Base-by-base conservation (phyloP, 2,888 invertebrate species). In the Himalopsyche kuldschensis region DNA sequence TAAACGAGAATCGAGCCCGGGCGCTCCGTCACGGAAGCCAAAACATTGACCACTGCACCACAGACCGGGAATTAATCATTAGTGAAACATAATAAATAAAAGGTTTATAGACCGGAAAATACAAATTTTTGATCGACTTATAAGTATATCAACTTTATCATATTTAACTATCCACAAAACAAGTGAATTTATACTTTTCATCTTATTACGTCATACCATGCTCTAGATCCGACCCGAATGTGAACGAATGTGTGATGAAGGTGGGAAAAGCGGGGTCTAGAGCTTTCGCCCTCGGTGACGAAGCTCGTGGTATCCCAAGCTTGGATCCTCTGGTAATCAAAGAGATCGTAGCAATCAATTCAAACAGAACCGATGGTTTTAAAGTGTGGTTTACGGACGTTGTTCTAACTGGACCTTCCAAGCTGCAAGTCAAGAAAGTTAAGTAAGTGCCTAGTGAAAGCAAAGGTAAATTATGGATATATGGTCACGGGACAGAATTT, bases 151-250 rank as follows among this genome's bases (percentile, higher is more conserved):
- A n/a, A n/a, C n/a, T n/a, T n/a, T n/a, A n/a, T n/a, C n/a, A n/a
- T n/a, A n/a, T n/a, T n/a, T n/a, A n/a, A n/a, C n/a, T n/a, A n/a
- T n/a, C n/a, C n/a, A n/a, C n/a, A n/a, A n/a, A n/a, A n/a, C n/a
- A n/a, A n/a, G n/a, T n/a, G n/a, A n/a, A n/a, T n/a, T n/a, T n/a
- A n/a, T 84, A 11, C 20, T 76, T 89, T 89, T 32, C 88, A 90
- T 89, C 89, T 24, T 88, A 88, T 55, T 90, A 89, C 87, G 88
- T 89, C 75, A 87, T 87, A 78, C 88, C 88, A 27, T 89, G 90
- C 86, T 87, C 87, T 35, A 87, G 87, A 80, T 84, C 87, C 3
- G 89, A 89, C 82, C 88, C 89, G 3, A 87, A 89, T 63, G 86
- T 89, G 79, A 88, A 89, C 86, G 87, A 87, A n/a, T 90, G 90